Evolutionary conservation across 2,888 invertebrate species (phyloP), one percentile per base, ranked within the genome.

Genomic region (Drosophila formosana): DNA sequence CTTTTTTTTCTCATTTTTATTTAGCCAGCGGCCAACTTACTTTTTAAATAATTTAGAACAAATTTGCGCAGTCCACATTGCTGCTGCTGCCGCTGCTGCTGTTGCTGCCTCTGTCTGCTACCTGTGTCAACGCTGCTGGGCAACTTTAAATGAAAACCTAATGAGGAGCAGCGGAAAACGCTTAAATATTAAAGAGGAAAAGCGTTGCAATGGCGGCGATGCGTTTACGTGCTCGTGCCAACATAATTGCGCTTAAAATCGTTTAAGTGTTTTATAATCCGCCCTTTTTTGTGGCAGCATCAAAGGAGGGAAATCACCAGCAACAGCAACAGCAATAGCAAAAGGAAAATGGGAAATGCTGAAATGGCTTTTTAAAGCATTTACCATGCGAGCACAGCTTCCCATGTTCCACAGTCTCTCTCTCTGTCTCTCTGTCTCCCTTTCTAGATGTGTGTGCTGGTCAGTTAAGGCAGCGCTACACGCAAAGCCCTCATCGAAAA

Each of bases 241-340:
- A 75, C 88, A 88, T 85, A 85, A 85, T 88, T 85, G 88, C 86
- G 88, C 86, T 88, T 88, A 81, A 85, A 88, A 88, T 80, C 86
- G 86, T 66, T 85, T 85, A 85, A 85, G 88, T 88, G 85, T 88
- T 85, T 85, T 85, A 88, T 85, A 85, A 85, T 85, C 81, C 83
- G 72, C 68, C 82, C 58, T 68, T 76, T 75, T 77, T 85, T 80
- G 70, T 75, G 79, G 82, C 70, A 72, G 26, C 66, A 82, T 87
- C 78, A 87, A 84, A 69, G 81, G 51, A 43, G 56, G 53, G 63
- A 58, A 72, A 72, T 71, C 34, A 72, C 61, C 32, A 26, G 8
- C 45, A 45, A 55, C 34, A 34, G n/a, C n/a, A 4, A 58, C 32
- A 26, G 8, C 45, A 45, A 55, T 11, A 34, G n/a, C n/a, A 4